Percentiles rank a stretch among this genome's conserved stretches.
These are phyloP conservation scores for Ciconia boyciana DNA, from an alignment of 2,113 vertebrate genomes.

Conservation along the genomic window DNA sequence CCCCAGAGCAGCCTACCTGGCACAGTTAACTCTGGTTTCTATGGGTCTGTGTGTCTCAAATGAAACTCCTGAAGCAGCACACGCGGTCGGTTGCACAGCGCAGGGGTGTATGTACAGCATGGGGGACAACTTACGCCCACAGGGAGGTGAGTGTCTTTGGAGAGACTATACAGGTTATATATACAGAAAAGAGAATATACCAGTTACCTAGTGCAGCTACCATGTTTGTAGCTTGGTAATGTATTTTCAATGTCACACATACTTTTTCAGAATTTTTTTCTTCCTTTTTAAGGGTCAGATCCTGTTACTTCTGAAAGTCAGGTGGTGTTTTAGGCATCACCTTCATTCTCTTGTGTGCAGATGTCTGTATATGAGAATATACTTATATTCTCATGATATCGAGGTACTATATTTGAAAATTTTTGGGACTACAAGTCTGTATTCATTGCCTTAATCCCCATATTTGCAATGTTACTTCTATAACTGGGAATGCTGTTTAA, in stretches of 20 bases:
- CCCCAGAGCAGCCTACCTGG: background rate
- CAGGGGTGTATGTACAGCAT: no score
- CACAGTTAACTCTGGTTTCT: background rate
- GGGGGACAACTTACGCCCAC: accelerated
- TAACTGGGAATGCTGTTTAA: background rate
- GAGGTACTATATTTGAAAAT: background rate
- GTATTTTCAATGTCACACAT: background rate
- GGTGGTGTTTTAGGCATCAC: background rate
- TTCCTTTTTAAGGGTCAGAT: background rate
- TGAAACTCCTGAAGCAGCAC: background rate
- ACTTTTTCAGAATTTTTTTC: background rate
- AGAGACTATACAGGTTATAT: background rate
- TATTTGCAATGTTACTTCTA: background rate
- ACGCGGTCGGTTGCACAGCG: accelerated
- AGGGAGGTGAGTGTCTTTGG: background rate
- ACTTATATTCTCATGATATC: background rate
- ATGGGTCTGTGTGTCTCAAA: background rate
- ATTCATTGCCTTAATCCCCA: background rate
- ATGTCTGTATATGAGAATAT: background rate
- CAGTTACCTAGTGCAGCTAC: background rate
- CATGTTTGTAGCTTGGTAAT: background rate
- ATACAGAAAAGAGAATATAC: background rate
- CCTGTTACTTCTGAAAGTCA: background rate
- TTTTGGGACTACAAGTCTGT: background rate
- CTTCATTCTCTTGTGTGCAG: background rate